Conservation (phyloP, 92 coral and sea anemone species). For the Palythoa heliodiscus region DNA sequence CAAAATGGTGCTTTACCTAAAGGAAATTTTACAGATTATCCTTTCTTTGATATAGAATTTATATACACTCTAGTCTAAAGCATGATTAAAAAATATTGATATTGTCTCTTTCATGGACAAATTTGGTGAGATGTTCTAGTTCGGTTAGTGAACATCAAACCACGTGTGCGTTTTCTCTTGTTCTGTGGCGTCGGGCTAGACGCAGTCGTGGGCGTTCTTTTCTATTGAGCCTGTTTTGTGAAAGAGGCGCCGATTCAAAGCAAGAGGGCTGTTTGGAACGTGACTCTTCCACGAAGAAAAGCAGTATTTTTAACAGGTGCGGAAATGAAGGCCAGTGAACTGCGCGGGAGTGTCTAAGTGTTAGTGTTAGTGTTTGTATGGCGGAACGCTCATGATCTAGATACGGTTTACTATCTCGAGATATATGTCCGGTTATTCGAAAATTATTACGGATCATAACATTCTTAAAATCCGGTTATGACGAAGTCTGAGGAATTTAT, state of each 20-base stretch:
- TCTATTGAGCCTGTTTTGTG: neutral
- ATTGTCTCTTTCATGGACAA: no score
- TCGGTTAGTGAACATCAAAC: neutral
- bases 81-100: no score
- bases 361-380: neutral
- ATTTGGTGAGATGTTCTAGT: no score
- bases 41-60: no score
- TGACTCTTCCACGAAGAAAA: constrained; percentile 27
- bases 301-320: constrained; percentile 40
- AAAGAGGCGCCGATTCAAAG: neutral
- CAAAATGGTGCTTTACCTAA: no score
- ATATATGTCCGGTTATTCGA: neutral
- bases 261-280: constrained; percentile 2
- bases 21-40: no score
- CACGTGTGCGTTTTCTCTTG: constrained; percentile 17
- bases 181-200: neutral
- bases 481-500: neutral
- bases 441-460: neutral
- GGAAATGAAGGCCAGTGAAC: neutral
- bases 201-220: constrained; percentile 11
- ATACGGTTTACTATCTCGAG: neutral
- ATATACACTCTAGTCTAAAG: no score
- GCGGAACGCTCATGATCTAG: neutral
- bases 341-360: constrained; percentile 3
- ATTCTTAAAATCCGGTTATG: constrained; percentile 1